phyloP scores from a whole-genome alignment of 2,888 invertebrate genomes.

The Eristalis tenax region DNA sequence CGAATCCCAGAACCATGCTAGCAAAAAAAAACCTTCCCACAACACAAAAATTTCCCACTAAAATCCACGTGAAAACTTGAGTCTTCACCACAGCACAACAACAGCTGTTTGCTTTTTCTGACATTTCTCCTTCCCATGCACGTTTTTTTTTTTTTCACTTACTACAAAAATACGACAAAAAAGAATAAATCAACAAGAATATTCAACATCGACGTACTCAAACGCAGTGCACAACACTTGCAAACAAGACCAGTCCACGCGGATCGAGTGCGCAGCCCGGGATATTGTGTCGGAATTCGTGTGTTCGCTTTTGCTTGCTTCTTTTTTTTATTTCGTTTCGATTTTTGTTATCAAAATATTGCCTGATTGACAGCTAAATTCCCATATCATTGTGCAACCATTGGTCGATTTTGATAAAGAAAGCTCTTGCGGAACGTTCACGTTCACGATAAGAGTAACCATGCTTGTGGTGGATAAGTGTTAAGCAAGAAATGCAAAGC shows the following conservation, averaged over 20 bases:
- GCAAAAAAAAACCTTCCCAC: not conserved
- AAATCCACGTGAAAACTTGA: not conserved
- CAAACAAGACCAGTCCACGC: conserved; percentile 21
- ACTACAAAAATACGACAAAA: not conserved
- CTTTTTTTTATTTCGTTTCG: not conserved
- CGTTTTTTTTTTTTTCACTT: not conserved
- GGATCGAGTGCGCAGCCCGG: conserved; percentile 25
- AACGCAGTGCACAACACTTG: not conserved
- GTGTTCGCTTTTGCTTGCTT: not conserved
- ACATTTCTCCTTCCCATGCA: conserved; percentile 4
- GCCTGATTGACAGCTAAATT: not conserved
- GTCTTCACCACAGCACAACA: not conserved
- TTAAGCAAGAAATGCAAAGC: not conserved
- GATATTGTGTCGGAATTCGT: not conserved
- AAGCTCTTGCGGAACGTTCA: too few species aligned
- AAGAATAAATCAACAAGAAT: conserved; percentile 13
- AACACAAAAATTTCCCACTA: not conserved
- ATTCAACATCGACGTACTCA: not conserved
- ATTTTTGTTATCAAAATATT: conserved; percentile 17
- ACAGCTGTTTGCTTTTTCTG: conserved; percentile 34
- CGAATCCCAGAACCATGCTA: not conserved
- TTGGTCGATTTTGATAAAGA: too few species aligned
- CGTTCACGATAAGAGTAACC: too few species aligned
- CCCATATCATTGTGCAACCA: not conserved
- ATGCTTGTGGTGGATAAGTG: not conserved